phyloP scores from a whole-genome alignment of 2,797 vertebrate species.

The Pangasius djambal region DNA sequence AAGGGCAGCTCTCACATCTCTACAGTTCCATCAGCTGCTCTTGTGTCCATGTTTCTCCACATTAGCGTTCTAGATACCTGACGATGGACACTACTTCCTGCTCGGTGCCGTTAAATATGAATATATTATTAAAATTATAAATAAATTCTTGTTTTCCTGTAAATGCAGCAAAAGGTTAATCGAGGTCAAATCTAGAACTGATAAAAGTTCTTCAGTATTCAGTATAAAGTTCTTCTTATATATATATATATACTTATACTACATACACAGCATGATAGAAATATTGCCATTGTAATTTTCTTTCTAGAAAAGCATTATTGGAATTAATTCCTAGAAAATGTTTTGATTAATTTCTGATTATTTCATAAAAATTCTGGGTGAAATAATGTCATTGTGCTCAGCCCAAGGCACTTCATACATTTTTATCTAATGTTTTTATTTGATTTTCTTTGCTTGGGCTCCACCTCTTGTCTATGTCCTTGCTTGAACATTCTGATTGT shows the following conservation, averaged over 20 bases:
- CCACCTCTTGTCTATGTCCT: background rate
- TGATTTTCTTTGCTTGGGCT: background rate
- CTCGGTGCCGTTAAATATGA: background rate
- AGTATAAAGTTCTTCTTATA: too few species aligned
- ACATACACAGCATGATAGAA: too few species aligned
- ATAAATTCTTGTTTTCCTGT: background rate
- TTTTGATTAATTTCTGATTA: background rate
- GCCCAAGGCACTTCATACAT: background rate
- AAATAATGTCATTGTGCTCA: background rate
- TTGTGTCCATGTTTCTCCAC: background rate
- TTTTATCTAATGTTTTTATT: background rate
- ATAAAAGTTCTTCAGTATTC: too few species aligned
- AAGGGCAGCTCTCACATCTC: conserved; percentile 43
- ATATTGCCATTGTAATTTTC: background rate
- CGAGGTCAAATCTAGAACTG: too few species aligned
- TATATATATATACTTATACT: too few species aligned
- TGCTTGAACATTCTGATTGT: background rate
- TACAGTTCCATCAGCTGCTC: background rate
- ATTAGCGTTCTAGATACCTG: background rate
- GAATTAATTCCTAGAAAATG: background rate
- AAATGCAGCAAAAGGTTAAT: background rate
- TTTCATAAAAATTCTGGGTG: background rate
- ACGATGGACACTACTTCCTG: background rate
- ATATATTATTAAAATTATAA: background rate
- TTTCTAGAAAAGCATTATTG: background rate